Evolutionary conservation across 1,140 invertebrate species (phyloP).

Genomic region (Diachasma alloeum): DNA sequence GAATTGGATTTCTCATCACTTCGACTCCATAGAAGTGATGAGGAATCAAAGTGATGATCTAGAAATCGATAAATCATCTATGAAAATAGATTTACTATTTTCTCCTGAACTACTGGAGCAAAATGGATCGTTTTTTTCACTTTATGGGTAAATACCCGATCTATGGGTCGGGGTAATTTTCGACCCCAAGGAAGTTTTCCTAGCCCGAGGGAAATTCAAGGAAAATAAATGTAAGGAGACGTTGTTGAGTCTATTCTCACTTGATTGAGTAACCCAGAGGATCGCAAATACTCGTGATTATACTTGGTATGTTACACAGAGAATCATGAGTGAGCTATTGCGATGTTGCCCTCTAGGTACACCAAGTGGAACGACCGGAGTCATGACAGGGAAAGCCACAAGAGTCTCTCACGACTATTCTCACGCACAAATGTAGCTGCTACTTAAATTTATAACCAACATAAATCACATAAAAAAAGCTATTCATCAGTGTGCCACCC

Average conservation of each 20-base stretch:
- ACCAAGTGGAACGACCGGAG: constrained; percentile 6
- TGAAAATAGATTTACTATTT: too few relatives aligned
- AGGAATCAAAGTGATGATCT: too few relatives aligned
- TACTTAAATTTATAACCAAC: background rate
- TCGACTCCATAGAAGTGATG: too few relatives aligned
- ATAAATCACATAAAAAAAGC: background rate
- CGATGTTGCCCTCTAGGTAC: constrained; percentile 8
- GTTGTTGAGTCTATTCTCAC: background rate
- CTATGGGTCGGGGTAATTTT: too few relatives aligned
- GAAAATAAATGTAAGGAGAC: too few relatives aligned
- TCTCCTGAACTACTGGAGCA: too few relatives aligned
- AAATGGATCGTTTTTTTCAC: too few relatives aligned
- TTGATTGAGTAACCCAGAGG: background rate
- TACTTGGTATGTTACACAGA: background rate
- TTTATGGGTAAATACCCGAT: too few relatives aligned
- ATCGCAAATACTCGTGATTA: background rate
- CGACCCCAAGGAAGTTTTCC: background rate
- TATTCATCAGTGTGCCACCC: background rate
- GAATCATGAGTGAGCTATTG: constrained; percentile 2
- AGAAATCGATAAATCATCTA: too few relatives aligned
- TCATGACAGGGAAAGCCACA: constrained; percentile 9
- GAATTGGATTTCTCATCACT: too few relatives aligned
- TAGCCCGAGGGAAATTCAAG: background rate
- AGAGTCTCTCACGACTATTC: constrained; percentile 1
- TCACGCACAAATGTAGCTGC: background rate